phyloP scores from a whole-genome alignment of 2,797 vertebrate species.

The Cyclopterus lumpus region DNA sequence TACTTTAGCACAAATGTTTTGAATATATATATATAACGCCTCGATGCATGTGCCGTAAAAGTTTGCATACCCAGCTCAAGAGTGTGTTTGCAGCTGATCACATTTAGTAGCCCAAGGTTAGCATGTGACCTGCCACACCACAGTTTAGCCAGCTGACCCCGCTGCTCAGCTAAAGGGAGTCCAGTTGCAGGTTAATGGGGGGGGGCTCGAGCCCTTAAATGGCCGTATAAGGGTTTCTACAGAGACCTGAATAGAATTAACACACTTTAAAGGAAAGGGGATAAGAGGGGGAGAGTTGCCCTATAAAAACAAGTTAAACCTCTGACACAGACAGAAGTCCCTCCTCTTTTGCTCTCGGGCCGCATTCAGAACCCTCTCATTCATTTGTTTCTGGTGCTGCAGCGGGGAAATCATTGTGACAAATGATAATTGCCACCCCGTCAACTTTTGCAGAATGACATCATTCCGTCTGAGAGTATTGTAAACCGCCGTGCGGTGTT shows the following conservation, averaged over 20 bases:
- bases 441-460: background rate
- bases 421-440: background rate
- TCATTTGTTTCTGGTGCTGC: background rate
- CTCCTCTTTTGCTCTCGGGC: background rate
- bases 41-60: background rate
- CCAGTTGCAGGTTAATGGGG: slow-evolving; percentile 66
- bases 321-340: slow-evolving; percentile 41
- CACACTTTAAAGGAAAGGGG: slow-evolving; percentile 41
- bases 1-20: slow-evolving; percentile 11
- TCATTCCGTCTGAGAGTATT: background rate
- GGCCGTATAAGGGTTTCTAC: slow-evolving; percentile 51
- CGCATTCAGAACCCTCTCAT: background rate
- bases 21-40: background rate
- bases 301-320: slow-evolving; percentile 51
- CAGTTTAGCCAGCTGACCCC: slow-evolving; percentile 49
- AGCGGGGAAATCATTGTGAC: background rate
- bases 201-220: slow-evolving; percentile 50
- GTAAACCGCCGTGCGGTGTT: background rate
- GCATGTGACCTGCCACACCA: slow-evolving; percentile 39
- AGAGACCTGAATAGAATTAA: slow-evolving; percentile 56
- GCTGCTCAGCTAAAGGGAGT: slow-evolving; percentile 25
- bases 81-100: slow-evolving; percentile 36
- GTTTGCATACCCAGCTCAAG: background rate
- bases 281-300: slow-evolving; percentile 24
- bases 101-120: slow-evolving; percentile 34